phyloP scores from a whole-genome alignment of 2,888 invertebrate species.

The Bellardia pandia region DNA sequence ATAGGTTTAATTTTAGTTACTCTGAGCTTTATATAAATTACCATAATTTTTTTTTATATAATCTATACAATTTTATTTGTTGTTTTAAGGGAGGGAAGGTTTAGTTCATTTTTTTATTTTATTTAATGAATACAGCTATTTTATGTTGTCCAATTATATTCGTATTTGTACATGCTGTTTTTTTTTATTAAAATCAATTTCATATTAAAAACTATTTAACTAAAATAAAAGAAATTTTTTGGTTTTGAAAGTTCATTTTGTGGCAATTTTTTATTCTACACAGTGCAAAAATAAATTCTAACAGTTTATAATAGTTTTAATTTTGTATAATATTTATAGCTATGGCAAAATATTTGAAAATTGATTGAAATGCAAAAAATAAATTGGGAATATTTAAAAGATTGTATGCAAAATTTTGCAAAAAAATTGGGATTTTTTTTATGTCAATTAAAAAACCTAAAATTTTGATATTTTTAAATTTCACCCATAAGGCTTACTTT shows the following conservation, averaged over 20 bases:
- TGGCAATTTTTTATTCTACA: conserved; percentile 53
- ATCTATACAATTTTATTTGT: conserved; percentile 31
- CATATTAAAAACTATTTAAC: neutral
- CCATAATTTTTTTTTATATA: neutral
- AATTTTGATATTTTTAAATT: too few relatives aligned
- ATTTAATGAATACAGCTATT: neutral
- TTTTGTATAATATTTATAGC: neutral
- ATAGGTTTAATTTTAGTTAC: conserved; percentile 25
- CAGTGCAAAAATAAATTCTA: conserved; percentile 66
- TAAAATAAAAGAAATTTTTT: neutral
- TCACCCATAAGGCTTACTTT: too few relatives aligned
- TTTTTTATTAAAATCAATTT: conserved; percentile 2
- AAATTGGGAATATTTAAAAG: too few relatives aligned
- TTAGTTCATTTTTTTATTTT: neutral
- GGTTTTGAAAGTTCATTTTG: conserved; percentile 15
- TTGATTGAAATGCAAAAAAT: too few relatives aligned
- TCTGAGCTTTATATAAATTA: conserved; percentile 41
- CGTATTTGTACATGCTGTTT: conserved; percentile 42
- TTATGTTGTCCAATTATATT: conserved; percentile 32
- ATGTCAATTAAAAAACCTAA: too few relatives aligned
- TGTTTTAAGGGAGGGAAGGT: neutral
- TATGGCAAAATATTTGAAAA: too few relatives aligned
- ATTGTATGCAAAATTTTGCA: too few relatives aligned
- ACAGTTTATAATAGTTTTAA: neutral
- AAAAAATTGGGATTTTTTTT: too few relatives aligned